A percentile compares a stretch with the other conserved stretches of the same genome.
Evolutionary conservation across 2,113 vertebrate genomes (phyloP).

Genomic region (Tupaia tana): DNA sequence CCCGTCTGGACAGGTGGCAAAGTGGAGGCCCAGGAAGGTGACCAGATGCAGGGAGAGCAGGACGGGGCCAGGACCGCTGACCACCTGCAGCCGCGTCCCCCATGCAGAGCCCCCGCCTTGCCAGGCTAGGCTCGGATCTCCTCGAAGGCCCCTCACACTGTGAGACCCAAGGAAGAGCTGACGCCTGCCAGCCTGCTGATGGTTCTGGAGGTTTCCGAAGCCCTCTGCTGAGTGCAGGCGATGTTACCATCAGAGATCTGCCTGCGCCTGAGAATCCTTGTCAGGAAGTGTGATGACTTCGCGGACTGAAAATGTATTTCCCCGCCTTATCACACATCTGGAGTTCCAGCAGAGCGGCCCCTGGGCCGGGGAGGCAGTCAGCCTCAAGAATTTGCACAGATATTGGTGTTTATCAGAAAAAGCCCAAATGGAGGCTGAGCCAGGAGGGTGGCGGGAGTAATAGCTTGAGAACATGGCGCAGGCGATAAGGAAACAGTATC

Average conservation of each 20-base stretch:
- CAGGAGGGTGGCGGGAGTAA: constrained; percentile 73
- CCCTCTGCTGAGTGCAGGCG: constrained; percentile 75
- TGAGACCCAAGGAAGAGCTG: neutral
- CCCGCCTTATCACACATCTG: constrained; percentile 78
- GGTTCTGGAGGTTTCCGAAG: constrained; percentile 68
- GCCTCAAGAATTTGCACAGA: constrained; percentile 82
- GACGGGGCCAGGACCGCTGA: neutral
- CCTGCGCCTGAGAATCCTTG: constrained; percentile 70
- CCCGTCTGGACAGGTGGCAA: neutral
- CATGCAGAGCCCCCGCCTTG: fast-evolving
- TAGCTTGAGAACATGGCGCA: constrained; percentile 70
- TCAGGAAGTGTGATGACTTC: constrained; percentile 79
- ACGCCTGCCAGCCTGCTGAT: constrained; percentile 60
- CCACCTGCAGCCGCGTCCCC: fast-evolving
- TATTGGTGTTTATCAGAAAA: constrained; percentile 84
- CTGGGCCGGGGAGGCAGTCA: constrained; percentile 70
- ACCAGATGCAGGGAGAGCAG: neutral
- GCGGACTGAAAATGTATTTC: constrained; percentile 82
- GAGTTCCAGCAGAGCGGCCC: constrained; percentile 72
- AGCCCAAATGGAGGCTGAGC: constrained; percentile 79
- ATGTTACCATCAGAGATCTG: constrained; percentile 77
- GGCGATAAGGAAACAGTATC: constrained; percentile 75
- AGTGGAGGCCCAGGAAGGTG: neutral
- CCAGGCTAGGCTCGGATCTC: neutral
- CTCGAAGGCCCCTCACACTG: neutral